Percentiles rank a stretch among this genome's conserved stretches.
These are phyloP conservation scores for Oreochromis spilurus DNA, from an alignment of 2,113 vertebrate species.

Conservation along the genomic window DNA sequence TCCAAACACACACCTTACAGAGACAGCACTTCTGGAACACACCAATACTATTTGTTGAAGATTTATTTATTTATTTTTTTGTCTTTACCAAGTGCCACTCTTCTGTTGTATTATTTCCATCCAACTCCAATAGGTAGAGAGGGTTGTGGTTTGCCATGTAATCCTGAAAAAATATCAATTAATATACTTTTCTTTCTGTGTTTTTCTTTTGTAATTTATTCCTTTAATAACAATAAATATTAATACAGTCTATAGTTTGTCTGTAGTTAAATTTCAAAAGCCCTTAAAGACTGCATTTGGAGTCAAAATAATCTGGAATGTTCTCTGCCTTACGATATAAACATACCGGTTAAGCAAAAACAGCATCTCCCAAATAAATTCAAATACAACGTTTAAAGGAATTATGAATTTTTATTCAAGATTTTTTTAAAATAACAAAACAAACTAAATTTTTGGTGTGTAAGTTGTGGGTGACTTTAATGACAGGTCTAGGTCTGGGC, in stretches of 20 bases:
- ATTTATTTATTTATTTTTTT: not conserved
- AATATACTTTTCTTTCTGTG: not conserved
- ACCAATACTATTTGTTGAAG: not conserved
- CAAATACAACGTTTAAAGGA: not conserved
- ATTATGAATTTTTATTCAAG: not conserved
- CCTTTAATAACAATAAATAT: not conserved
- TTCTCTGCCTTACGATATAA: not conserved
- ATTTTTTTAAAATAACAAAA: not conserved
- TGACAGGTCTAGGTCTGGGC: not conserved
- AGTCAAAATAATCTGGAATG: not conserved
- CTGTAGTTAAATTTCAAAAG: not conserved
- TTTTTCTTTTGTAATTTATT: not conserved
- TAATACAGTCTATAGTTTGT: not conserved
- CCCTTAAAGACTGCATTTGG: not conserved
- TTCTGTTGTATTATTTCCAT: conserved; percentile 80
- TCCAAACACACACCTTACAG: not conserved
- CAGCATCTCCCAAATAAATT: not conserved
- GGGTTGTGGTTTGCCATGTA: conserved; percentile 80
- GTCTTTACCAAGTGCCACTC: conserved; percentile 74
- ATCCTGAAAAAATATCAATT: conserved; percentile 68
- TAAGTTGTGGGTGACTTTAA: not conserved
- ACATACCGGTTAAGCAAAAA: not conserved
- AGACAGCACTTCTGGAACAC: not conserved
- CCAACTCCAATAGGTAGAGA: conserved; percentile 81
- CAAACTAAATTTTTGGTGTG: not conserved